These are phyloP conservation scores for Anticlea derivata DNA, from an alignment of 2,888 invertebrate species.

Conservation along the genomic window DNA sequence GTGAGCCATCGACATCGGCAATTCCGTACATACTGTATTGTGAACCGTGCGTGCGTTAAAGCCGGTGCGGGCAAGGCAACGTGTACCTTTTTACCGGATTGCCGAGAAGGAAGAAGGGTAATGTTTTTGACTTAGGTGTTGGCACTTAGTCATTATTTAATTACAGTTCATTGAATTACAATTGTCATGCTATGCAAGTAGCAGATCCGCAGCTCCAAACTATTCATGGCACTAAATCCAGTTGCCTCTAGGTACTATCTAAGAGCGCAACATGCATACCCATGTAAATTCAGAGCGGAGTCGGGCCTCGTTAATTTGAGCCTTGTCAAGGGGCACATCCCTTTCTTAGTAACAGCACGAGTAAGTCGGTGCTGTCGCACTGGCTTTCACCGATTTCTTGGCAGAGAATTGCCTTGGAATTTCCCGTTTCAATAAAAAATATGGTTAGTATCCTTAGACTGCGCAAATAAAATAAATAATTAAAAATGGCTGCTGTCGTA, in stretches of 20 bases:
- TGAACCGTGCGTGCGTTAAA: too few species aligned
- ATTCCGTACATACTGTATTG: too few species aligned
- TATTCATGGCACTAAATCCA: conserved; percentile 76
- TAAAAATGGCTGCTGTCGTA: background rate
- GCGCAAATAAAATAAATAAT: background rate
- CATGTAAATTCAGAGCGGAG: conserved; percentile 74
- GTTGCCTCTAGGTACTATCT: conserved; percentile 60
- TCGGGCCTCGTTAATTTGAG: conserved; percentile 73
- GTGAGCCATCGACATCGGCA: too few species aligned
- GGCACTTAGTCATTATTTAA: conserved; percentile 49
- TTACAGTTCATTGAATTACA: conserved; percentile 67
- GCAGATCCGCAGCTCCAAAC: conserved; percentile 64
- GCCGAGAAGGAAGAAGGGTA: too few species aligned
- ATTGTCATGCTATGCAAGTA: conserved; percentile 40
- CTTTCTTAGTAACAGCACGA: conserved; percentile 66
- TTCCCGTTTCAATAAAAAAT: conserved; percentile 1
- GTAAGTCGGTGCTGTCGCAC: conserved; percentile 40
- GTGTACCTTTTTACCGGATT: too few species aligned
- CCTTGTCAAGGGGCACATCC: conserved; percentile 76
- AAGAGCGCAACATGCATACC: conserved; percentile 75
- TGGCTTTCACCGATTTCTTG: conserved; percentile 51
- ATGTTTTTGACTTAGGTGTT: too few species aligned
- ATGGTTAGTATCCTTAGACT: background rate
- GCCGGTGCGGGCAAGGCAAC: too few species aligned
- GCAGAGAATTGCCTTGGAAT: conserved; percentile 31